Evolutionary conservation across 2,888 invertebrate species (phyloP), one percentile per base, ranked within the genome.

Genomic region (Ormyrus pomaceus): DNA sequence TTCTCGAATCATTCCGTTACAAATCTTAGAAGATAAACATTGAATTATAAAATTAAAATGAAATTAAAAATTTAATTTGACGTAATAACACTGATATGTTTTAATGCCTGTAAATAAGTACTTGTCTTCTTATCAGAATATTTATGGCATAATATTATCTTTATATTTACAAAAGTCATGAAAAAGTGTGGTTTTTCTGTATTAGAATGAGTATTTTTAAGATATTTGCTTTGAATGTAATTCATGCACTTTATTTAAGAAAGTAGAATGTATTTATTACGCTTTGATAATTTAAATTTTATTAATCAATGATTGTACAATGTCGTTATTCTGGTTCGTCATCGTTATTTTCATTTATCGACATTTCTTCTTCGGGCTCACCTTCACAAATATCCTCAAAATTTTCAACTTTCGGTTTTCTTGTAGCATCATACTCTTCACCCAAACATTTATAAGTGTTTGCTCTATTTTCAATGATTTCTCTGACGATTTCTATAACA

Each of bases 401-500:
- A 56, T 13, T 53, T 9, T 78, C 61, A 10, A 61, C 19, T 19
- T 19, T 19, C 19, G 19, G 19, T 19, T 19, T 72, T 73, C 83
- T 86, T 10, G 86, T 82, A 10, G 83, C 83, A 77, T 89, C 88
- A 62, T 90, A 88, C 48, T 90, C 89, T 78, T 91, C 90, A 13
- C 89, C 90, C 77, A 91, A 86, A 59, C 87, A 87, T 68, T 91
- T 91, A 90, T 93, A 93, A 83, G 93, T 92, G 88, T 94, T 94
- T 0, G 94, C 95, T 82, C 95, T 93, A 84, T 94, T 94, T 88
- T 95, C 95, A 87, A 96, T 92, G 87, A 96, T 95, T 90, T 96
- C 96, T 84, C 93, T 93, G 56, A 96, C 94, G 76, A 96, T 95
- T 88, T 95, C 96, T 94, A 91, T 70, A 88, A 85, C 19, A 19